Evolutionary conservation across 2,113 vertebrate species (phyloP).

Genomic region (Trogon surrucura): DNA sequence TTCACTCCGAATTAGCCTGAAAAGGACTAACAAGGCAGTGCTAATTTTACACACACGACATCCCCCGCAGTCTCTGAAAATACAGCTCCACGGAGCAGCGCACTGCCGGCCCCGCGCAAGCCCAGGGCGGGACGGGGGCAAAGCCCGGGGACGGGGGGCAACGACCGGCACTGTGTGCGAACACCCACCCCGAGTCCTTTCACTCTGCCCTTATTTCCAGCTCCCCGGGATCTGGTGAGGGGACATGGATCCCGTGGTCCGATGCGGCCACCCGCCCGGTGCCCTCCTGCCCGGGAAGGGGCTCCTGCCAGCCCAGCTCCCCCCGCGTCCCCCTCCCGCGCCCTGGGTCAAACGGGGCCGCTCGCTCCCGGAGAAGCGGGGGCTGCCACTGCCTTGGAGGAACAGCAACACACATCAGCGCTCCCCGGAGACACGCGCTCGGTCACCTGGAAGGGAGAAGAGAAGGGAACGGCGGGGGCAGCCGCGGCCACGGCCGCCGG

Average conservation of each 20-base stretch:
- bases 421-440: fast-evolving
- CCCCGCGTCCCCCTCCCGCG: neutral
- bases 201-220: neutral
- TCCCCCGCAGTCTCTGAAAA: slow-evolving; percentile 72
- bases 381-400: neutral
- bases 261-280: neutral
- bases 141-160: neutral
- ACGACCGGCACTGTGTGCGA: fast-evolving
- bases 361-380: neutral
- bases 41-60: slow-evolving; percentile 76
- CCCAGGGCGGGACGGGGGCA: neutral
- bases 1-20: slow-evolving; percentile 85
- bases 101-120: neutral
- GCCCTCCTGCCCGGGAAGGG: neutral
- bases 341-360: neutral
- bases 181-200: neutral
- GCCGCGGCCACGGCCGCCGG: fast-evolving
- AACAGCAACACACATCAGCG: neutral
- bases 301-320: neutral
- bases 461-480: fast-evolving
- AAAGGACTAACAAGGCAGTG: slow-evolving; percentile 79
- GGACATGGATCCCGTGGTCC: neutral
- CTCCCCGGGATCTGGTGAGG: neutral
- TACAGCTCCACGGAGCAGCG: neutral
- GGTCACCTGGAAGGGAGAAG: neutral